Conservation (phyloP, 2,797 vertebrate genomes). For the Cheirogaleus major region DNA sequence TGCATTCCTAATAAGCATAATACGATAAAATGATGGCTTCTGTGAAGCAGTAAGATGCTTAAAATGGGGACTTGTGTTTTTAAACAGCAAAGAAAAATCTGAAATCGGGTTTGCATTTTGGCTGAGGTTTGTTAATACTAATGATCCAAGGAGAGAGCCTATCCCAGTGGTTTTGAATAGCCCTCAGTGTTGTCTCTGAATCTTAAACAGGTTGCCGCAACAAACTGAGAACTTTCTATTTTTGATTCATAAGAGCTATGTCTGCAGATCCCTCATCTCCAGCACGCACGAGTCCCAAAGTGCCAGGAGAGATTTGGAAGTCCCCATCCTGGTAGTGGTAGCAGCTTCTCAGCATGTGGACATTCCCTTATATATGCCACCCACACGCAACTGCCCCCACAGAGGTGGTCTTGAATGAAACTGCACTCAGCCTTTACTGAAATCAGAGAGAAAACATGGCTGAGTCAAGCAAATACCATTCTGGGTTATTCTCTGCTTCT, state of each 20-base stretch:
- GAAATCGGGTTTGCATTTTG: background rate
- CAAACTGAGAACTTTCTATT: background rate
- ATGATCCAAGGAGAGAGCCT: background rate
- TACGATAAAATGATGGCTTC: background rate
- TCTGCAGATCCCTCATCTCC: background rate
- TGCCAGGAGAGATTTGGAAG: background rate
- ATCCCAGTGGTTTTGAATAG: background rate
- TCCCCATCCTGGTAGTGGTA: background rate
- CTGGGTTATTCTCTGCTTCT: conserved; percentile 73
- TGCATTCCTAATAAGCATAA: background rate
- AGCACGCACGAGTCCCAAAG: background rate
- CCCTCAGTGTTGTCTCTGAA: background rate
- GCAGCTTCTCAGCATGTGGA: background rate
- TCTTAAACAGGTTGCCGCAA: background rate
- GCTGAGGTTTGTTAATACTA: background rate
- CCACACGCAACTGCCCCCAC: background rate
- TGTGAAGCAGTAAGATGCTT: background rate
- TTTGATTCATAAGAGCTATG: background rate
- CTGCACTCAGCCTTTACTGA: conserved; percentile 61
- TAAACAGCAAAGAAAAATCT: background rate
- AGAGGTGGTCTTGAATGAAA: conserved; percentile 51
- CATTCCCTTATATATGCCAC: background rate
- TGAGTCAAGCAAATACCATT: conserved; percentile 66
- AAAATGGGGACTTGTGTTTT: background rate
- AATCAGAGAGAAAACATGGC: conserved; percentile 74